Percentiles rank a stretch among this genome's conserved stretches.
phyloP scores from a whole-genome alignment of 2,113 vertebrate genomes.

The Murina feae region DNA sequence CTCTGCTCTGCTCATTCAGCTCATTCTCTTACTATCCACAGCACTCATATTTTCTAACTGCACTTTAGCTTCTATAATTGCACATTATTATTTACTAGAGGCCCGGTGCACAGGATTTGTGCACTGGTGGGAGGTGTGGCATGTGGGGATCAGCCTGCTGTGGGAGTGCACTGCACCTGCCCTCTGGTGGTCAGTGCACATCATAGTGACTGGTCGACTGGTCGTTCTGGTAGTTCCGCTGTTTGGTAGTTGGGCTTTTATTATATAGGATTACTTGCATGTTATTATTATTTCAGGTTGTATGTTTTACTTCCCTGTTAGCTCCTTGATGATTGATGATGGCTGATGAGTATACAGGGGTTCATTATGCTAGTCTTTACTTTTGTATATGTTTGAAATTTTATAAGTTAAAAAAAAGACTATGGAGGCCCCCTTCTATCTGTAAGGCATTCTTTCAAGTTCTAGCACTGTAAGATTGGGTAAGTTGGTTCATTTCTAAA shows the following conservation, averaged over 20 bases:
- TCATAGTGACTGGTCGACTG: too few species aligned
- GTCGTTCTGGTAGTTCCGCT: too few species aligned
- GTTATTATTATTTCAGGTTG: not conserved
- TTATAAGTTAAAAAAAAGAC: not conserved
- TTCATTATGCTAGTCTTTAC: not conserved
- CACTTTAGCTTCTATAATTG: not conserved
- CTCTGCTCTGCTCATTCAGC: not conserved
- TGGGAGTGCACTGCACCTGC: too few species aligned
- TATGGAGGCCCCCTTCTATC: not conserved
- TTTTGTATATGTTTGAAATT: constrained; percentile 24
- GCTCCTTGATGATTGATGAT: not conserved
- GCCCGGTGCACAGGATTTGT: too few species aligned
- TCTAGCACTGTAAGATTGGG: not conserved
- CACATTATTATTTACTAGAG: not conserved
- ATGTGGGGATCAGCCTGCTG: too few species aligned
- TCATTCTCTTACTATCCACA: not conserved
- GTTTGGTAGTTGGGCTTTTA: too few species aligned
- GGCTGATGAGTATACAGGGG: not conserved
- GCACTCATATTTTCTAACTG: not conserved
- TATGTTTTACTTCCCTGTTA: not conserved
- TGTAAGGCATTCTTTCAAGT: not conserved
- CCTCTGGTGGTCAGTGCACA: too few species aligned
- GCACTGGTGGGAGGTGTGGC: too few species aligned
- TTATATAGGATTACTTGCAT: not conserved
- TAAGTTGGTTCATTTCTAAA: not conserved